Percentiles rank a stretch among this genome's conserved stretches.
Evolutionary conservation across 2,113 vertebrate genomes (phyloP).

Genomic region (Hiodon alosoides): DNA sequence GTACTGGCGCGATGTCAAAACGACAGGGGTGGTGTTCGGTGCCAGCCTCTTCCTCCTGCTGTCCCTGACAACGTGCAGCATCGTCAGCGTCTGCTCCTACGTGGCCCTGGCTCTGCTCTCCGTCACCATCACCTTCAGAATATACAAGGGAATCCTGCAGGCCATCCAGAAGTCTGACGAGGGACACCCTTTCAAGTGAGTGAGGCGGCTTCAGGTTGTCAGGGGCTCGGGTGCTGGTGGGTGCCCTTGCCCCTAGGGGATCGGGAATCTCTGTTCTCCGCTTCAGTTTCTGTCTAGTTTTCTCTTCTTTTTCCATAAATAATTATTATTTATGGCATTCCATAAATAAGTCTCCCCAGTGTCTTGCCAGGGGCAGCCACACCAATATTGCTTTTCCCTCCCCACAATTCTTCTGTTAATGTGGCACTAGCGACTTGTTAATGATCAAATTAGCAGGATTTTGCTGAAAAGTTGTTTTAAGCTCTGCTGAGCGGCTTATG

Average conservation of each 20-base stretch:
- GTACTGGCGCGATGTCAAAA: conserved; percentile 96
- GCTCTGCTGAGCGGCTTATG: conserved; percentile 3
- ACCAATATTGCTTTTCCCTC: neutral
- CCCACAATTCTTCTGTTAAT: neutral
- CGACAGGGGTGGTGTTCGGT: conserved; percentile 88
- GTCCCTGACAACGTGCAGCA: conserved; percentile 90
- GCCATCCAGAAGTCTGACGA: conserved; percentile 96
- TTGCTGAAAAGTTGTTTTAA: conserved; percentile 9
- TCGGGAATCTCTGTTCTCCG: neutral
- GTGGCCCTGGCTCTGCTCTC: conserved; percentile 88
- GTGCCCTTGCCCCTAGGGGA: too few species aligned
- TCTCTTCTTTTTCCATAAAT: neutral
- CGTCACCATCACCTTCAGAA: conserved; percentile 91
- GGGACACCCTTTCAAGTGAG: conserved; percentile 95
- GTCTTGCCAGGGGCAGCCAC: neutral
- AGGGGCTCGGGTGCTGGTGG: neutral
- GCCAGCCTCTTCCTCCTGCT: conserved; percentile 87
- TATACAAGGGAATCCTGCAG: conserved; percentile 95
- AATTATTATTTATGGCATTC: too few species aligned
- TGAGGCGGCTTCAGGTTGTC: neutral
- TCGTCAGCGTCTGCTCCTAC: conserved; percentile 90
- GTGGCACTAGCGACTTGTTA: conserved; percentile 6
- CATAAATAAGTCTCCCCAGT: too few species aligned
- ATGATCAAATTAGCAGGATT: conserved; percentile 19
- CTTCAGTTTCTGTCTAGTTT: neutral